Evolutionary conservation across 37 sponge, comb jelly and placozoan genomes (phyloP), one percentile per base, ranked within the genome.

Genomic region (Theonella swinhoei): DNA sequence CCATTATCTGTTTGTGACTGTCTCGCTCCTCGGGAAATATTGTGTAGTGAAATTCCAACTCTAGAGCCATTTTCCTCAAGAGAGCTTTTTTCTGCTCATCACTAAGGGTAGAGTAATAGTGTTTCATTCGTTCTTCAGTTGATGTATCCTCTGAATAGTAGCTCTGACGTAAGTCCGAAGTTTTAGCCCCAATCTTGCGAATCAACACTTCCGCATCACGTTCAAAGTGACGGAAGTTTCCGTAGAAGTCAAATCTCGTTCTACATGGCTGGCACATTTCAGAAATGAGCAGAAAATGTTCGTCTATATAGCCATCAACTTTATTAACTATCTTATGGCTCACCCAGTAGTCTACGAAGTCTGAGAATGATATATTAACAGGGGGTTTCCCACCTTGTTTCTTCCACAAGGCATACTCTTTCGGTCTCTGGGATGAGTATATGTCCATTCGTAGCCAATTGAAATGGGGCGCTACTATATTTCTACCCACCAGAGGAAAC

Each of bases 11-110:
- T 47, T 87, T 87, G 75, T 87, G 87, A 4, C 24, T 54, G n/a
- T 43, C 66, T 66, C 68, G 64, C 66, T 87, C 87, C 19, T 80
- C 81, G 32, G 87, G 87, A 43, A 80, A 87, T 0, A 87, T 38
- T 37, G 31, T 62, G 37, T 87, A 87, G 40, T 87, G 79, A 25
- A 87, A 80, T 3, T 87, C 81, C 30, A 87, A 28, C 25, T 87
- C 87, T 32, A 64, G 31, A 23, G 58, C 75, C 2, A 74, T 20
- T 0, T 64, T 4, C n/a, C 64, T 3, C 24, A 87, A 24, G 0
- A 87, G 22, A 2, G 31, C 37, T 23, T 19, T 34, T 31, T 87
- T 87, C 28, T 74, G 81, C 0, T 7, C 42, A n/a, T 23, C 3
- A 32, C 26, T 7, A 5, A 87, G 40, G 19, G 79, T 64, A 1